Base-by-base conservation (phyloP, 2,113 vertebrate species). In the Cyprinus carpio region DNA sequence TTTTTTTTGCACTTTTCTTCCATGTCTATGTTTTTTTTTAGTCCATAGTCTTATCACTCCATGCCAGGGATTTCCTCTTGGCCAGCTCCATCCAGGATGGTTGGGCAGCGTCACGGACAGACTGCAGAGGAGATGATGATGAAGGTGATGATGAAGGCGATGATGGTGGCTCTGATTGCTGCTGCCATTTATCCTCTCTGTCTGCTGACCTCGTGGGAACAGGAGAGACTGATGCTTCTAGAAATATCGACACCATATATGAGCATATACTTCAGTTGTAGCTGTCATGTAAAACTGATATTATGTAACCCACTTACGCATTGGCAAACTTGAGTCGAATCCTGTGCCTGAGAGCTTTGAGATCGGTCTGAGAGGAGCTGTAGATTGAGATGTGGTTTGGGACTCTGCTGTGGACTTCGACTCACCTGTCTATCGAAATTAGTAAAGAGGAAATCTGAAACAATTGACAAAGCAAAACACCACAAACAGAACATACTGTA, bases 51-150 rank as follows among this genome's bases (percentile, higher is more conserved):
- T 96, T 99, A 87, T 98, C 97, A 64, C 94, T 99, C 98, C 98
- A 99, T 29, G 98, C 98, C 93, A 98, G 96, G 0, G 98, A 97
- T 90, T 99, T 99, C 90, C 98, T 98, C 91, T 98, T 99, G 69
- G 98, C 98, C 76, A 99, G 93, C 86, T 99, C 98, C 97, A 99
- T 97, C 98, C 98, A 99, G 0, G 92, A 97, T 0, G 98, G 98
- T 89, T 99, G 95, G 25, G 92, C 90, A 0, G 90, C 78, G 40
- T 93, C 94, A 56, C 93, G 88, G 6, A 86, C 89, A 87, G 93
- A 90, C 75, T 91, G 92, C 91, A 91, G 87, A 13, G 75, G 67
- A 3, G 92, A 91, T 11, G 91, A 81, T 20, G 91, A 81, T 23
- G 87, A 79, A 6, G 88, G 84, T 12, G 90, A 89, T 1, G 91